Base-by-base conservation (phyloP, 2,888 invertebrate genomes). In the Nineta flava region DNA sequence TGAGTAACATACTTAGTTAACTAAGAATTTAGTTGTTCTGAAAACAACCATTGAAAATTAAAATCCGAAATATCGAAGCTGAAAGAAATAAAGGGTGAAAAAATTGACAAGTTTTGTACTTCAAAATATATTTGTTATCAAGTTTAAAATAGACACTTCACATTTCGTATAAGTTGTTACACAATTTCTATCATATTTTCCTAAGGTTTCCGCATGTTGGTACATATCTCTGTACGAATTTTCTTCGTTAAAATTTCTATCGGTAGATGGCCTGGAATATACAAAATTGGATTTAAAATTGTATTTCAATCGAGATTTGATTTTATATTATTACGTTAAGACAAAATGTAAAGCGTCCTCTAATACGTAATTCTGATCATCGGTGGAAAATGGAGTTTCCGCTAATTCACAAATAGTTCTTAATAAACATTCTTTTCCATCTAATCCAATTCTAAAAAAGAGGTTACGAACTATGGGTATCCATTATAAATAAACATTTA, bases 291-390 rank as follows among this genome's bases (percentile, higher is more conserved):
- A 26, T 21, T 45, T 45, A n/a, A 26, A 21, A 10, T 13, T 45
- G 2, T 15, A 45, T 21, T 13, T 45, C 2, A 9, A 21, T 19
- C 7, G 5, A 15, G n/a, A 13, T 12, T 10, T 7, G 10, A 3
- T 17, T 35, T 16, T 19, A 10, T n/a, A 9, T 35, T 10, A 16
- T 48, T 48, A 48, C 48, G 48, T 42, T 42, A 48, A 26, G 15
- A 48, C 13, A 48, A 48, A 48, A 48, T 48, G 43, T 21, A 48
- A 10, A 19, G 43, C 43, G 2, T 48, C 48, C 42, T 48, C 48
- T 17, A 43, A 32, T 26, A 48, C 31, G 9, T 26, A 48, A 26
- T 26, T 17, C n/a, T 41, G 12, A 9, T 31, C 9, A 26, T 26
- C 26, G 2, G 32, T 16, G 3, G 6, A 15, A 3, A 48, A 26